Evolutionary conservation across 2,888 invertebrate species (phyloP).

Genomic region (Drosophila ezoana): DNA sequence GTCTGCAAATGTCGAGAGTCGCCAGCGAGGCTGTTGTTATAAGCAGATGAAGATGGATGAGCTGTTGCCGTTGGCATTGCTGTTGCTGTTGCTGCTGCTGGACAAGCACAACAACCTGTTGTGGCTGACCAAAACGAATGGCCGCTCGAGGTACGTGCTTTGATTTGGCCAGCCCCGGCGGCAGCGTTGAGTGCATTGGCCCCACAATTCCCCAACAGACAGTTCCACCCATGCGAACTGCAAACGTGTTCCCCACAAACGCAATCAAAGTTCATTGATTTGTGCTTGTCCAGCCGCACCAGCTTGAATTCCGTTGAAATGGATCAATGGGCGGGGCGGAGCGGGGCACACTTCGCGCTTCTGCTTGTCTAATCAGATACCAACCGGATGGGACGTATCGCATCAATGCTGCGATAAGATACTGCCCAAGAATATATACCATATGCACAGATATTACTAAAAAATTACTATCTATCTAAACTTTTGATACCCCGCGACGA

Average conservation of each 20-base stretch:
- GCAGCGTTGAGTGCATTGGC: constrained; percentile 50
- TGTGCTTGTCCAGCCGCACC: constrained; percentile 17
- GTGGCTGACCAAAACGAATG: constrained; percentile 62
- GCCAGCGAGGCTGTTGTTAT: constrained; percentile 57
- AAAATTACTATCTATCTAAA: background rate
- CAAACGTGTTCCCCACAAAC: constrained; percentile 61
- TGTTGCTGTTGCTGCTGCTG: constrained; percentile 11
- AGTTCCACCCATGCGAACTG: constrained; percentile 17
- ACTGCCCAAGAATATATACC: constrained; percentile 4
- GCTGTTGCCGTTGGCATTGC: constrained; percentile 13
- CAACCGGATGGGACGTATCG: constrained; percentile 22
- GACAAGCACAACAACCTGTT: constrained; percentile 56
- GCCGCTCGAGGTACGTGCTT: constrained; percentile 48
- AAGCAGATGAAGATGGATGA: constrained; percentile 54
- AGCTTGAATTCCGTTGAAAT: constrained; percentile 16
- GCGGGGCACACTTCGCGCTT: background rate
- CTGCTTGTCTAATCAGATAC: constrained; percentile 28
- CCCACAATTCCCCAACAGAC: constrained; percentile 17
- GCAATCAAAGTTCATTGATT: constrained; percentile 68
- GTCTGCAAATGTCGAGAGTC: constrained; percentile 69
- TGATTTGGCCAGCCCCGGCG: constrained; percentile 42
- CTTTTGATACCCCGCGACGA: constrained; percentile 7
- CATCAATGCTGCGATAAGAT: constrained; percentile 55
- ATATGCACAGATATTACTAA: background rate
- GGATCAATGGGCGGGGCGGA: background rate